Base-by-base conservation (phyloP, 2,797 vertebrate genomes). In the Xiphorhynchus erythropygius region DNA sequence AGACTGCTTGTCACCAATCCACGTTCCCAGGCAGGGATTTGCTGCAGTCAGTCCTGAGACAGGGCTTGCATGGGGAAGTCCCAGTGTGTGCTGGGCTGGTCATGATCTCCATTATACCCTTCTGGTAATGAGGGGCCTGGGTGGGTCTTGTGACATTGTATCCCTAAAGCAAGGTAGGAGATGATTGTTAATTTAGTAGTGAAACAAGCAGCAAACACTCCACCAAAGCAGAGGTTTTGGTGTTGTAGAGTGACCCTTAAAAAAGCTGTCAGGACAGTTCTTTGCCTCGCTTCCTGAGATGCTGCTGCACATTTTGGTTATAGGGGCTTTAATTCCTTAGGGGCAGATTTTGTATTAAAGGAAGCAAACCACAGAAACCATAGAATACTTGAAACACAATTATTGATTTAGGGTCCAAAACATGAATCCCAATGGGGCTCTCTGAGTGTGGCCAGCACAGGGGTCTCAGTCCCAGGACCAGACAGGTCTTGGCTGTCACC, bases 191-290 rank as follows among this genome's bases (percentile, higher is more conserved):
- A 87, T 77, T 87, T 35, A 73, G n/a, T 75, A 82, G 55, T 63
- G 75, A 83, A 91, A 64, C 59, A 69, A 91, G 37, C 47, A 57
- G 47, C 33, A 82, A 81, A 76, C 11, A 2, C 25, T 71, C 59
- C 56, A 32, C 22, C 15, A 67, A 69, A 90, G 63, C 32, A 39
- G 21, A 73, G 21, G 1, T 75, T 59, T 76, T 71, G 55, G 46
- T 92, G 73, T 73, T 33, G 22, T 55, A 49, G 22, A 53, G 39
- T 77, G 64, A 86, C 77, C 69, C 94, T 81, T 74, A 18, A 55
- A 80, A 46, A 84, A 49, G 21, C 73, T 67, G 30, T 63, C 56
- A 80, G 59, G 69, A 69, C 21, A 23, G 9, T 42, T 77, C 84
- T 75, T 92, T 74, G 23, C 30, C 42, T 3, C 11, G 12, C 18